These are phyloP conservation scores for Desmophyllum pertusum DNA, from an alignment of 92 coral and sea anemone genomes.

Conservation along the genomic window DNA sequence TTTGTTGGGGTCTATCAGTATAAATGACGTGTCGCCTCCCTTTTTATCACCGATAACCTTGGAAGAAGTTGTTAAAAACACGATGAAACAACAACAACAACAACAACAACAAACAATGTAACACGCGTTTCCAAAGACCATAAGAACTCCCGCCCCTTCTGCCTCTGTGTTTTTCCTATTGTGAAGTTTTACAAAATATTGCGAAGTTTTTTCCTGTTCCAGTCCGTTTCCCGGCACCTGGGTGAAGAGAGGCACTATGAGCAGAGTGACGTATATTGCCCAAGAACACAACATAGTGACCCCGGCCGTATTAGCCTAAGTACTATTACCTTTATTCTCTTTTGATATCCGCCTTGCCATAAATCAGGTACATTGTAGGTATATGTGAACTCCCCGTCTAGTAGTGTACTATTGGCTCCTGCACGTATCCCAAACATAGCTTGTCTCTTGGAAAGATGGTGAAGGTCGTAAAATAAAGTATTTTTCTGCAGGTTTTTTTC, in stretches of 20 bases:
- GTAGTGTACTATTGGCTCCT: not conserved
- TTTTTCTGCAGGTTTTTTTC: conserved; percentile 24
- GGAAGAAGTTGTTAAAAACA: not conserved
- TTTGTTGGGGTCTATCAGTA: not conserved
- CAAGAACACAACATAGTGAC: not conserved
- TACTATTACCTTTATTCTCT: conserved; percentile 26
- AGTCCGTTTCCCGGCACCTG: too few species aligned
- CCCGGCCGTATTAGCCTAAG: too few species aligned
- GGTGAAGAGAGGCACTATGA: too few species aligned
- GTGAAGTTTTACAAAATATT: not conserved
- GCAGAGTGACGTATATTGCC: not conserved
- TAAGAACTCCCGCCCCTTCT: too few species aligned
- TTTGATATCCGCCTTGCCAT: conserved; percentile 42
- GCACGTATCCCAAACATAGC: conserved; percentile 36
- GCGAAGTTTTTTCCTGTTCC: not conserved
- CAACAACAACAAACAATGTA: not conserved
- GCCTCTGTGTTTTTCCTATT: too few species aligned
- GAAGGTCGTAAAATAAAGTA: conserved; percentile 23
- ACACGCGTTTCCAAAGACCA: not conserved
- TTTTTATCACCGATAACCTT: conserved; percentile 82
- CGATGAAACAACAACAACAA: too few species aligned
- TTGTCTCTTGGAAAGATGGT: conserved; percentile 6
- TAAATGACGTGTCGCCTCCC: conserved; percentile 48
- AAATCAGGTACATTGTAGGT: conserved; percentile 23
- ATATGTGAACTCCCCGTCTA: not conserved